A percentile compares a stretch with the other conserved stretches of the same genome.
Evolutionary conservation across 2,888 invertebrate genomes (phyloP).

Genomic region (Meteorus cinctellus): DNA sequence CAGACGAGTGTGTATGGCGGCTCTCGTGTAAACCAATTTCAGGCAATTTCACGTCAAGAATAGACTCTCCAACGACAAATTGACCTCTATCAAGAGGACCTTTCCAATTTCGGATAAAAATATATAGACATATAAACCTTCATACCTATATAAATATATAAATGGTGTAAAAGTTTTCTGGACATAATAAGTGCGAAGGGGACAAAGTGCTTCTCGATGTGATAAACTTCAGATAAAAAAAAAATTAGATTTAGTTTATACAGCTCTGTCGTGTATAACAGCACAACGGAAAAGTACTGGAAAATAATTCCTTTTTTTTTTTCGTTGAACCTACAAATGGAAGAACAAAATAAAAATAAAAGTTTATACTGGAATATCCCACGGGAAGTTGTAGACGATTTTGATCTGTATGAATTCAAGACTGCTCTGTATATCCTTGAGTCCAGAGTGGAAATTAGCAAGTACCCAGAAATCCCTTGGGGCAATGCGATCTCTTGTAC

Average conservation of each 20-base stretch:
- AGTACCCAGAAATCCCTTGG: constrained; percentile 44
- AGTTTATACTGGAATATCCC: constrained; percentile 28
- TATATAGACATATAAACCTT: constrained; percentile 38
- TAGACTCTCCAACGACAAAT: constrained; percentile 71
- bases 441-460: constrained; percentile 44
- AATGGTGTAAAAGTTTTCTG: not conserved
- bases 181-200: not conserved
- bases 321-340: not conserved
- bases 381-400: constrained; percentile 56
- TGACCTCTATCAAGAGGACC: constrained; percentile 66
- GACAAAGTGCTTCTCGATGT: not conserved
- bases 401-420: constrained; percentile 38
- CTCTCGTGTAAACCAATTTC: constrained; percentile 73
- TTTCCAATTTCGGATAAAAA: constrained; percentile 69
- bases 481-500: constrained; percentile 45
- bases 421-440: constrained; percentile 33
- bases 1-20: constrained; percentile 54
- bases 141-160: constrained; percentile 9
- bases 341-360: constrained; percentile 11
- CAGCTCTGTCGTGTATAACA: constrained; percentile 31
- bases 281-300: constrained; percentile 36
- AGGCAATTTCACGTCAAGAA: constrained; percentile 73
- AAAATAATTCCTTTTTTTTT: not conserved
- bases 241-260: constrained; percentile 6
- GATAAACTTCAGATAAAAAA: not conserved